Evolutionary conservation across 2,113 vertebrate species (phyloP).

Genomic region (Girardinichthys multiradiatus): DNA sequence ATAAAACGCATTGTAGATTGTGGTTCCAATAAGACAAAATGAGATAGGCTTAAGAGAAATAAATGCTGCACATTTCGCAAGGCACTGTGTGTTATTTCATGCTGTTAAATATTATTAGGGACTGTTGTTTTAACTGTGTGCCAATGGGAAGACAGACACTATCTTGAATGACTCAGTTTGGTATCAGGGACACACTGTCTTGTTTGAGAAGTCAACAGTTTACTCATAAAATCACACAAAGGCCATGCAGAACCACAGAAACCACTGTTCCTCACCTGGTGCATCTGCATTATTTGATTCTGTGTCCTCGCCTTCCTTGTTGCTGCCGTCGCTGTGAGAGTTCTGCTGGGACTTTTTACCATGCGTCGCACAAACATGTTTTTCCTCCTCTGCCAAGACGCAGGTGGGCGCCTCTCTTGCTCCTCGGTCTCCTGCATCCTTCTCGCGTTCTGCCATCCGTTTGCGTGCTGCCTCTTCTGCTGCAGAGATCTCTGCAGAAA

Average conservation of each 20-base stretch:
- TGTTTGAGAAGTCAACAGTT: not conserved
- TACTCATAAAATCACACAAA: not conserved
- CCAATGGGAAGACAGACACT: not conserved
- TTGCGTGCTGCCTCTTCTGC: conserved; percentile 93
- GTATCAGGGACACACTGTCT: not conserved
- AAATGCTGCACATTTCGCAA: not conserved
- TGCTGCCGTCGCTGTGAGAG: conserved; percentile 38
- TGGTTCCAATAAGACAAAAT: not conserved
- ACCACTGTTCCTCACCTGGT: conserved; percentile 46
- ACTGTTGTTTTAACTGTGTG: not conserved
- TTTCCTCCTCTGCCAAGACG: conserved; percentile 73
- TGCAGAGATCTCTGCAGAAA: conserved; percentile 94
- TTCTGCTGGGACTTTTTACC: conserved; percentile 62
- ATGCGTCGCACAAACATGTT: conserved; percentile 70
- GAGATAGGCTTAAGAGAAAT: not conserved
- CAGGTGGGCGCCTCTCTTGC: conserved; percentile 72
- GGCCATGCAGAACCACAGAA: not conserved
- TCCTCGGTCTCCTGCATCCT: conserved; percentile 87
- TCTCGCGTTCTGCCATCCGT: conserved; percentile 90
- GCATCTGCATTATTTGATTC: conserved; percentile 41
- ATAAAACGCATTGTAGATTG: not conserved
- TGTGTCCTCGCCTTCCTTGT: conserved; percentile 60
- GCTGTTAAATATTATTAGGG: not conserved
- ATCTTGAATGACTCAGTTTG: not conserved
- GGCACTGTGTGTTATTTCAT: not conserved